Percentiles rank a stretch among this genome's conserved stretches.
Evolutionary conservation across 2,888 invertebrate species (phyloP).

Genomic region (Cataglyphis rosenhaueri): DNA sequence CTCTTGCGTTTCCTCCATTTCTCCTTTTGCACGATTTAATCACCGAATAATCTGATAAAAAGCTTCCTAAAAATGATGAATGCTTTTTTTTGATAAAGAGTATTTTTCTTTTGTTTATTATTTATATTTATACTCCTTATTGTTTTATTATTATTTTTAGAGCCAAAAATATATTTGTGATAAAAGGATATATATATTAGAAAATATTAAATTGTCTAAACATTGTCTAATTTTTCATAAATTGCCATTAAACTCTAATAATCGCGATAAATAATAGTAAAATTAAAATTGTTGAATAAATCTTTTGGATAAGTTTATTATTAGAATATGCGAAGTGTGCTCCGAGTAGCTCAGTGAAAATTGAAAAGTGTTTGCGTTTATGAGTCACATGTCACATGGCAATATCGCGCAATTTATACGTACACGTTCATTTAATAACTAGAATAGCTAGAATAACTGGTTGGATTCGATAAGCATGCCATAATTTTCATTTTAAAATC

Average conservation of each 20-base stretch:
- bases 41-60: neutral
- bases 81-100: neutral
- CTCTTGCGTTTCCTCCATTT: slow-evolving; percentile 16
- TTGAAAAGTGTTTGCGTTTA: slow-evolving; percentile 18
- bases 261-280: neutral
- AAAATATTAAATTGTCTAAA: neutral
- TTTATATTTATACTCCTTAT: neutral
- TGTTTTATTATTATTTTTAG: neutral
- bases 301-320: neutral
- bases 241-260: neutral
- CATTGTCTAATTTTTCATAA: neutral
- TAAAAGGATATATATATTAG: neutral
- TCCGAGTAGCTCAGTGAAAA: slow-evolving; percentile 9
- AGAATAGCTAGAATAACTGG: slow-evolving; percentile 28
- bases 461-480: slow-evolving; percentile 20
- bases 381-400: neutral
- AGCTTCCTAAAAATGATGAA: neutral
- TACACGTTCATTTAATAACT: slow-evolving; percentile 22
- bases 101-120: neutral
- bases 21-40: neutral
- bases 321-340: neutral
- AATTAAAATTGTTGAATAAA: neutral
- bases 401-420: slow-evolving; percentile 13
- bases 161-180: neutral
- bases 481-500: slow-evolving; percentile 26